A percentile compares a stretch with the other conserved stretches of the same genome.
Conservation (phyloP, 2,888 invertebrate species). For the Thecocarcelia acutangulata region DNA sequence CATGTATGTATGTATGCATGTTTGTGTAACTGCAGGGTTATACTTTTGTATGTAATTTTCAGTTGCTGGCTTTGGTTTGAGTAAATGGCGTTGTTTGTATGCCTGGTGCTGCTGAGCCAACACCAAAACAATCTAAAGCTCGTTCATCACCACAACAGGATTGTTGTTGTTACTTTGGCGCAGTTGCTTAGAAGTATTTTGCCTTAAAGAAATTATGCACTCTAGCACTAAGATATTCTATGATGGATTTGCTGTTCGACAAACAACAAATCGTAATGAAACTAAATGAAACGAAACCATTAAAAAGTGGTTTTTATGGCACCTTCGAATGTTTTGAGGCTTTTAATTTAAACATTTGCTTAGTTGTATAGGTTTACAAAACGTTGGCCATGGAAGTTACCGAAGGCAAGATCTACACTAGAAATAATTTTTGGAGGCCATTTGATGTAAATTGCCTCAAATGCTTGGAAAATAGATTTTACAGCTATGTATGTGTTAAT, state of each 20-base stretch:
- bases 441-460: too few relatives aligned
- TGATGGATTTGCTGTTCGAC: background rate
- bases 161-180: conserved; percentile 26
- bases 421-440: too few relatives aligned
- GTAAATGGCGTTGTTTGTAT: conserved; percentile 40
- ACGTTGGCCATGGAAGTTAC: too few relatives aligned
- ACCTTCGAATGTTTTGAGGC: background rate
- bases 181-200: conserved; percentile 30
- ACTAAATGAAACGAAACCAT: conserved; percentile 27
- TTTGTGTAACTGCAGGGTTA: background rate
- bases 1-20: too few relatives aligned
- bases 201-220: conserved; percentile 41
- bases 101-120: conserved; percentile 33
- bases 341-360: background rate
- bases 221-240: conserved; percentile 23
- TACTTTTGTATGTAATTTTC: conserved; percentile 26
- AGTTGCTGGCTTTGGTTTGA: conserved; percentile 1
- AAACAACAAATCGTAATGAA: conserved; percentile 26
- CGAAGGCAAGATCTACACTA: too few relatives aligned
- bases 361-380: background rate
- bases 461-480: too few relatives aligned
- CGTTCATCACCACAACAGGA: conserved; percentile 53
- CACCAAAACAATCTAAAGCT: conserved; percentile 56
- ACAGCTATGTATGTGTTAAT: too few relatives aligned
- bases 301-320: conserved; percentile 17